Conservation (phyloP, 2,113 vertebrate genomes). For the Cyprinodon brontotheroides region DNA sequence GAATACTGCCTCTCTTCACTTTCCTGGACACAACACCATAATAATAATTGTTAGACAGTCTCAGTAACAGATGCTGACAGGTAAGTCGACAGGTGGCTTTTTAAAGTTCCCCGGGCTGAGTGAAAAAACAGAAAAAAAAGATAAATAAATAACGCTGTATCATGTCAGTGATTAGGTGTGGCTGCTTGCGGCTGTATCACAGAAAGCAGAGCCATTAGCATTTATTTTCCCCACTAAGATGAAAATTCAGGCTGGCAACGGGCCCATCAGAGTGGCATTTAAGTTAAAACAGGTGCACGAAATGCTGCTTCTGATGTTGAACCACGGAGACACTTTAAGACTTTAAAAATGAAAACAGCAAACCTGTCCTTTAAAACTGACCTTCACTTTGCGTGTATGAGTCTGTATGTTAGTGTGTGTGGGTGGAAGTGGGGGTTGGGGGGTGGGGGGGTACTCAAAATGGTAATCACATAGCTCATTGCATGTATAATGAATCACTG, state of each 20-base stretch:
- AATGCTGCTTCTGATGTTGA: conserved; percentile 52
- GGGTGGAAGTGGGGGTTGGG: conserved; percentile 39
- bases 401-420: conserved; percentile 4
- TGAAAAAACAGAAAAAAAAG: conserved; percentile 18
- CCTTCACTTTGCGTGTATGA: conserved; percentile 42
- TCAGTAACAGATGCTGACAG: conserved; percentile 66
- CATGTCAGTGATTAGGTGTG: conserved; percentile 51
- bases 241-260: conserved; percentile 46
- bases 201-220: conserved; percentile 50
- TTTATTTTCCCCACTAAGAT: conserved; percentile 56
- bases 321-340: conserved; percentile 33
- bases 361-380: conserved; percentile 63
- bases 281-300: conserved; percentile 61
- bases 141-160: conserved; percentile 52
- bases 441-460: conserved; percentile 63
- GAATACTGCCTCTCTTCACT: conserved; percentile 29
- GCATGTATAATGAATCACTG: conserved; percentile 72
- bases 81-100: conserved; percentile 70
- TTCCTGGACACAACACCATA: conserved; percentile 42
- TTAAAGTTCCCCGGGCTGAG: conserved; percentile 55
- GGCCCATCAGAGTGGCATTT: conserved; percentile 56
- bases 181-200: conserved; percentile 46
- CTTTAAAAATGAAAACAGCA: conserved; percentile 50
- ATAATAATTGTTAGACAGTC: conserved; percentile 56
- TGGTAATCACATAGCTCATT: conserved; percentile 72